phyloP scores from a whole-genome alignment of 2,888 invertebrate genomes.

The Timema podura region DNA sequence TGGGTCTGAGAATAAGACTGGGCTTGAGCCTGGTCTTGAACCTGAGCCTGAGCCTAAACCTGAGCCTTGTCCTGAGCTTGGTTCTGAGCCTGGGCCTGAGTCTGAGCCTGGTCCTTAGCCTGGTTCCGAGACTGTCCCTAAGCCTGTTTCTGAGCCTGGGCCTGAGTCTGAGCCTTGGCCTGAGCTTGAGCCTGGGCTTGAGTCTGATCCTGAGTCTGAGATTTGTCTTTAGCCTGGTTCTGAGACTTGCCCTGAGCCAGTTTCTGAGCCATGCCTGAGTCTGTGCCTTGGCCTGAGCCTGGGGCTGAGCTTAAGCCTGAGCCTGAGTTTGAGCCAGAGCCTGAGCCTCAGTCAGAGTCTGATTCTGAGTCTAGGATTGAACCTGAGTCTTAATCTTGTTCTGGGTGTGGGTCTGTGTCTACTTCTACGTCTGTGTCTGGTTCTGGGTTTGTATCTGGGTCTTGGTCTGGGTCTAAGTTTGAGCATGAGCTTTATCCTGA shows the following conservation, averaged over 20 bases:
- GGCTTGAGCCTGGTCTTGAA: no score
- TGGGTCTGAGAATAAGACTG: no score
- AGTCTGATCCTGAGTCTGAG: no score
- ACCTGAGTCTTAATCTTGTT: not conserved
- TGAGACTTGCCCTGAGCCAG: no score
- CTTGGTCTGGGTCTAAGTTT: not conserved
- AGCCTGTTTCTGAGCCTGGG: no score
- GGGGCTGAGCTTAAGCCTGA: slow-evolving; percentile 1
- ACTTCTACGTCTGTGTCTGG: not conserved
- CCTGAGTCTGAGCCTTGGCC: slow-evolving; percentile 8
- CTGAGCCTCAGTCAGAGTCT: not conserved
- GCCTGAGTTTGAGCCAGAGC: slow-evolving; percentile 1
- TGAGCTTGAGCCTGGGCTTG: slow-evolving; percentile 14
- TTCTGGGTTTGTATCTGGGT: not conserved
- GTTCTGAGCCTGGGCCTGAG: no score
- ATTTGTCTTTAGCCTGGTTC: no score
- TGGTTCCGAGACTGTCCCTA: slow-evolving; percentile 30
- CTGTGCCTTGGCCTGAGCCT: not conserved
- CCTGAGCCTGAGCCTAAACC: no score
- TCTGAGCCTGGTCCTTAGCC: slow-evolving; percentile 33
- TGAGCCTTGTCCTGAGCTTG: slow-evolving; percentile 13
- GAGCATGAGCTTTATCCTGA: no score
- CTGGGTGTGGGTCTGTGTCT: slow-evolving; percentile 3
- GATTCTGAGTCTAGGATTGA: not conserved
- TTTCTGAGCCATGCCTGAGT: not conserved